Base-by-base conservation (phyloP, 2,797 vertebrate genomes). In the Liparis tanakae region DNA sequence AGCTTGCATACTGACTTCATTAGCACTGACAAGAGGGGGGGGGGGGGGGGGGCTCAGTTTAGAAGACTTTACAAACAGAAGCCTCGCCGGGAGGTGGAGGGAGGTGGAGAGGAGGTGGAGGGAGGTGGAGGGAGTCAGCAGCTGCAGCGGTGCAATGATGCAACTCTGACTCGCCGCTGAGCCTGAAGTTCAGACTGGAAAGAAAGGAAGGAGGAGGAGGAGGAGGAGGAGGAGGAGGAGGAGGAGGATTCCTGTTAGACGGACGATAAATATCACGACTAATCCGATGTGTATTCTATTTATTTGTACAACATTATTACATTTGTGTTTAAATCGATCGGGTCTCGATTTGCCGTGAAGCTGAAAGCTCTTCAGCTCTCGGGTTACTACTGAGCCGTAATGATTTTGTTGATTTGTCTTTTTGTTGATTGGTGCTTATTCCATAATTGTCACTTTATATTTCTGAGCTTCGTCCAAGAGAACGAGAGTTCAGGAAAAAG, bases 1-100 rank as follows among this genome's bases (percentile, higher is more conserved):
- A 82, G 75, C 79, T 70, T 61, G 77, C 88, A 82, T 86, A 91
- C 93, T 91, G 93, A 93, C 94, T 96, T 96, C 96, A 97, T 96
- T 96, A 96, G 94, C 82, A 73, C 91, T 93, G 93, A 94, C 91
- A 93, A 3, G 63, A 90, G 79, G 83, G 73, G 76, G 87, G 63
- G 89, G 63, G 83, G 67, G 91, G 79, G 72, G 89, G 88, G 67
- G 81, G 84, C 81, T 93, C 88, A 88, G 91, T 93, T 92, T 88
- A 82, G 81, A 88, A 81, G 88, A 88, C 84, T 91, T 88, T 74
- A 80, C 77, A 75, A 85, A 67, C 56, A 70, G 84, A 63, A 70
- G 85, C 83, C 86, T 87, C 76, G 3, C 4, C n/a, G 50, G 50
- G 50, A 51, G 20, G 10, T 51, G 48, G 50, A 79, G 4, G 10